Conservation (phyloP, 2,113 vertebrate genomes). For the Circaetus gallicus region DNA sequence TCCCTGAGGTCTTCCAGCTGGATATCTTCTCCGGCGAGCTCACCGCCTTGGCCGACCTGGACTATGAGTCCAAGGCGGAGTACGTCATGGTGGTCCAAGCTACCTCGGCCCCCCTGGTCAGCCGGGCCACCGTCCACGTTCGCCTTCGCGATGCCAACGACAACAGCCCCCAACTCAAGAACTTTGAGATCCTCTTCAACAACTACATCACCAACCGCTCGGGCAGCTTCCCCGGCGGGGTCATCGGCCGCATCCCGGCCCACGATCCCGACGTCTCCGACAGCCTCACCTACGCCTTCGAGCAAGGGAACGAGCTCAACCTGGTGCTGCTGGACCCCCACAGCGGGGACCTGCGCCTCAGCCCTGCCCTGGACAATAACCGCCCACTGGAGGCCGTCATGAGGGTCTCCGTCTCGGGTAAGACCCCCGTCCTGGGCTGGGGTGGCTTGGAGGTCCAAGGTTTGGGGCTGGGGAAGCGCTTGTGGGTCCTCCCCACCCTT, state of each 20-base stretch:
- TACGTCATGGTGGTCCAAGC: slow-evolving; percentile 94
- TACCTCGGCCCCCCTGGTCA: slow-evolving; percentile 92
- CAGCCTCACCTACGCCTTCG: slow-evolving; percentile 85
- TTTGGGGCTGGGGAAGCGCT: neutral
- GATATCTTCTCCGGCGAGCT: slow-evolving; percentile 97
- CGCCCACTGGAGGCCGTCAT: slow-evolving; percentile 92
- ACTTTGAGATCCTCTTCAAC: slow-evolving; percentile 98
- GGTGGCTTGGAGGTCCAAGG: neutral
- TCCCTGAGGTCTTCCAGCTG: slow-evolving; percentile 93
- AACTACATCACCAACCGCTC: slow-evolving; percentile 94
- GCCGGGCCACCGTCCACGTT: slow-evolving; percentile 90
- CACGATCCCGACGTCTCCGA: slow-evolving; percentile 89
- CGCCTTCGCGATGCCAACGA: slow-evolving; percentile 91
- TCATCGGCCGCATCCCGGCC: slow-evolving; percentile 91
- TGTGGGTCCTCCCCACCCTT: accelerated
- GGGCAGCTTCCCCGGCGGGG: slow-evolving; percentile 86
- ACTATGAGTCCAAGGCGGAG: slow-evolving; percentile 87
- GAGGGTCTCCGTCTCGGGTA: slow-evolving; percentile 92
- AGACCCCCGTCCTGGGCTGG: neutral
- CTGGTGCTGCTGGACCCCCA: slow-evolving; percentile 88
- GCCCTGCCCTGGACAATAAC: slow-evolving; percentile 91
- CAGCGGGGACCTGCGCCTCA: slow-evolving; percentile 89
- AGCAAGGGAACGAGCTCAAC: slow-evolving; percentile 90
- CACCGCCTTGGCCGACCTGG: slow-evolving; percentile 88
- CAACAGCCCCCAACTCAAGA: slow-evolving; percentile 87